Base-by-base conservation (phyloP, 2,888 invertebrate genomes). In the Lamproptera curius region DNA sequence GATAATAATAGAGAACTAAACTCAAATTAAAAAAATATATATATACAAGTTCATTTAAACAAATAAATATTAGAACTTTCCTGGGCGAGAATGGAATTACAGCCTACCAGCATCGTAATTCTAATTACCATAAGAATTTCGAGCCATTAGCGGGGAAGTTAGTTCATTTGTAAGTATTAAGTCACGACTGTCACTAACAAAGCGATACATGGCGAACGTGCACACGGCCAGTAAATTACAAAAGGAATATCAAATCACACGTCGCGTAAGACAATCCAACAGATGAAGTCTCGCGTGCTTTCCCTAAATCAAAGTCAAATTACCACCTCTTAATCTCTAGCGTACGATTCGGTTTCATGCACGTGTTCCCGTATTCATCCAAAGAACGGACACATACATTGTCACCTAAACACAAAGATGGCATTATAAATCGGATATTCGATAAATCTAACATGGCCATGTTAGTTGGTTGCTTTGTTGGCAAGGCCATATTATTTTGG, bases 231-330 rank as follows among this genome's bases (percentile, higher is more conserved):
- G 33, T 42, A 33, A 37, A 37, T 48, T 38, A 48, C 42, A 42
- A 42, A n/a, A 38, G 15, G 37, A 42, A 48, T 43, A 48, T 48
- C 42, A 42, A 40, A 35, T 43, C 39, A 26, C 48, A 17, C 17
- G 34, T 49, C 58, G 63, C 59, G 61, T 80, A 83, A 84, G 79
- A 81, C 81, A 78, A 82, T 77, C 76, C 70, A 57, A 52, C 57
- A 71, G 71, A 77, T 81, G 79, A 83, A 76, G 81, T 77, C 69
- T 57, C 57, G 54, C 62, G 63, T 61, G 65, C 68, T 76, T 74
- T 75, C 72, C 73, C 73, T 86, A 85, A 83, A 85, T 86, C 86
- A 86, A 85, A 64, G 86, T 86, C 86, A 85, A 84, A 87, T 85
- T 85, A 85, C 82, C 83, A 84, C 80, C 77, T 83, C 80, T 77